Evolutionary conservation across 2,113 vertebrate genomes (phyloP), one percentile per base, ranked within the genome.

Genomic region (Danio rerio): DNA sequence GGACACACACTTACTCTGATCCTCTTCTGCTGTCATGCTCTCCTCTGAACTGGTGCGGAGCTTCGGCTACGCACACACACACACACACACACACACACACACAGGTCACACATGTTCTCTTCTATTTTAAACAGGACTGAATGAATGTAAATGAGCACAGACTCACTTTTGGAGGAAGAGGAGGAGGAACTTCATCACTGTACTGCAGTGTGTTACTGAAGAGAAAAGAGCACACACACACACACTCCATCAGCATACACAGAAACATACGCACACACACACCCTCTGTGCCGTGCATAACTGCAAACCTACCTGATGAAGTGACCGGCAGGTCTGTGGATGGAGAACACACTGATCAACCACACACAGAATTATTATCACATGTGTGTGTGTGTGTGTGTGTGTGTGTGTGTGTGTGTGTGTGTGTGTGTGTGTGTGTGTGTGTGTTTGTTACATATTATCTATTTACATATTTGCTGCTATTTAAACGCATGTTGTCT

Each of bases 91-190:
- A 58, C 4, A 5, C 7, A 75, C 16, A 49, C 21, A 77, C 0
- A 47, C 45, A 63, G 31, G 31, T 31, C 40, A 50, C 40, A 69
- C 61, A 20, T 31, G 31, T 31, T 3, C 31, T 3, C 1, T 3
- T 31, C 31, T 31, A 31, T 31, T 31, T 31, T 3, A 31, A 31
- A 31, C 31, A 31, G 1, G 31, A 2, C 31, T 31, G 31, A 31
- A 31, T 31, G 31, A 31, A 31, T 31, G 31, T 31, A 31, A 31
- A 31, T 31, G 31, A 31, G 31, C 31, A 31, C 31, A 31, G n/a
- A 43, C 75, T 93, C 83, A 97, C 96, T 94, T 96, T 97, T 11
- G 96, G 96, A 80, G 96, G 96, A 77, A 97, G 91, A 0, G 96
- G 96, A 79, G 96, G 96, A 0, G 96, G 96, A 1, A 66, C 2